Conservation (phyloP, 2,113 vertebrate genomes). For the Polypterus senegalus region DNA sequence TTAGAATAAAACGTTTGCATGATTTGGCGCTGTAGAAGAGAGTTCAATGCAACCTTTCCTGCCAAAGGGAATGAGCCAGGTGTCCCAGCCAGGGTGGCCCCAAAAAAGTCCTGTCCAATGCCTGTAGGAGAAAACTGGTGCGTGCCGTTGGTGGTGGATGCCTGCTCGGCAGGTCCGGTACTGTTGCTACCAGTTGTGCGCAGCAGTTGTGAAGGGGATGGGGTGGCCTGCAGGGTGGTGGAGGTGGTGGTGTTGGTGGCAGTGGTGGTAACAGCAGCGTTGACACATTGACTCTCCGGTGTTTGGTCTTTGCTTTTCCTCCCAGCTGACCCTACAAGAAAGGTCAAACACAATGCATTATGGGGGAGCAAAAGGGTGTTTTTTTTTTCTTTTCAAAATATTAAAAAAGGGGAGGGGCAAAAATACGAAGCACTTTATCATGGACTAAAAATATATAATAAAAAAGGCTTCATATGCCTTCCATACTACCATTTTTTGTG, state of each 20-base stretch:
- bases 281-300: constrained; percentile 66
- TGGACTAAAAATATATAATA: constrained; percentile 25
- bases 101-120: constrained; percentile 94
- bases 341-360: constrained; percentile 99
- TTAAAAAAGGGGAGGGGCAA: constrained; percentile 4
- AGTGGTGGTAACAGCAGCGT: constrained; percentile 23
- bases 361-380: constrained; percentile 79
- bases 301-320: constrained; percentile 90
- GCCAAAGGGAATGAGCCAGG: constrained; percentile 79
- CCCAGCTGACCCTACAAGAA: constrained; percentile 98
- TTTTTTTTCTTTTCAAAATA: background rate
- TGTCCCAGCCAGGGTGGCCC: constrained; percentile 68
- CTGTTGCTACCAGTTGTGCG: constrained; percentile 47
- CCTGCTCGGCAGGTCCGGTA: constrained; percentile 54
- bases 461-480: constrained; percentile 19
- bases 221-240: constrained; percentile 57
- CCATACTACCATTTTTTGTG: background rate
- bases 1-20: constrained; percentile 97
- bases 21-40: constrained; percentile 91
- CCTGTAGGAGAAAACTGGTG: constrained; percentile 88
- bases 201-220: constrained; percentile 62
- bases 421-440: constrained; percentile 5
- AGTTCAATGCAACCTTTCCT: constrained; percentile 94
- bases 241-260: constrained; percentile 28
- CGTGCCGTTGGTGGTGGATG: constrained; percentile 83